Evolutionary conservation across 2,797 vertebrate genomes (phyloP).

Genomic region (Limosa lapponica): DNA sequence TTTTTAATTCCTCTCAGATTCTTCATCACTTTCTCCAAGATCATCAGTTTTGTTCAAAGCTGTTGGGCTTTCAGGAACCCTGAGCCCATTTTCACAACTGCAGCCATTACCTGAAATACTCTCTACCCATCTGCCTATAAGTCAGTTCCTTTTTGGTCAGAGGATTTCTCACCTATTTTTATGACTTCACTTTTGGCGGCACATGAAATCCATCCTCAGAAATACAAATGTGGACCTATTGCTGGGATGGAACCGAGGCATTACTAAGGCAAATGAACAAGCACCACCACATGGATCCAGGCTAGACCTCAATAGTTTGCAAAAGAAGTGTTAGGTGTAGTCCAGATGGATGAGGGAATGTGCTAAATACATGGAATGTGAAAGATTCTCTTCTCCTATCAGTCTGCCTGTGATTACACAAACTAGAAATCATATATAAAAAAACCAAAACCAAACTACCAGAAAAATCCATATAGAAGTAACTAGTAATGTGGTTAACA

Average conservation of each 20-base stretch:
- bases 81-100: background rate
- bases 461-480: background rate
- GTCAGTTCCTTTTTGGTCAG: background rate
- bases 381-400: background rate
- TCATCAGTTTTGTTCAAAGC: background rate
- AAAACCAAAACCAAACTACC: background rate
- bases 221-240: background rate
- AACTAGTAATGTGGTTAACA: background rate
- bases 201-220: background rate
- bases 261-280: background rate
- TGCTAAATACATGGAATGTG: background rate
- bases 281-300: background rate
- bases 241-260: background rate
- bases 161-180: background rate
- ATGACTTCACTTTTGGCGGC: background rate
- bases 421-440: background rate
- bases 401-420: background rate
- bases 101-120: background rate
- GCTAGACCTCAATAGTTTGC: background rate
- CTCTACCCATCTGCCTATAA: background rate
- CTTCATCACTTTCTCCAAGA: background rate
- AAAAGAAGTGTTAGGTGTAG: background rate
- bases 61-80: background rate
- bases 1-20: background rate
- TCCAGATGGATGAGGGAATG: background rate